Conservation (phyloP, 1,140 invertebrate genomes). For the Papilio aristodemus region DNA sequence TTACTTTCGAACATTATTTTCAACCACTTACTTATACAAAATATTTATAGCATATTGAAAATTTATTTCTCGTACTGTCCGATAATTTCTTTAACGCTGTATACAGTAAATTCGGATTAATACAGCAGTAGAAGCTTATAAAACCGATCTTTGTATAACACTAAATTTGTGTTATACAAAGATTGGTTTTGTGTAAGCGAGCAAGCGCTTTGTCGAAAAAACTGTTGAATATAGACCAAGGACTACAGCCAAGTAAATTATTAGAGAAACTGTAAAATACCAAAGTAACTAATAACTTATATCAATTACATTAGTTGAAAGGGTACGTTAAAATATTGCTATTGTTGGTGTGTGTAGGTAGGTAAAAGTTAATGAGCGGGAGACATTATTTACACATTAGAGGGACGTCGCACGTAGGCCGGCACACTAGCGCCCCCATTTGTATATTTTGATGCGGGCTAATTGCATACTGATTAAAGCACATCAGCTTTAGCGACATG, state of each 20-base stretch:
- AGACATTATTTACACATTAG: constrained; percentile 74
- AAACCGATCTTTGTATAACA: no score
- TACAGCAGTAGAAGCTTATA: no score
- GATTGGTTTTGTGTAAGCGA: no score
- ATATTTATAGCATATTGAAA: not conserved
- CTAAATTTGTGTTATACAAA: no score
- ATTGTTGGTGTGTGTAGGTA: constrained; percentile 51
- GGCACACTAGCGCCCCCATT: constrained; percentile 40
- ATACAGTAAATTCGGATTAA: no score
- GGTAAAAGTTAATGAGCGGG: constrained; percentile 67
- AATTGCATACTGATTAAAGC: constrained; percentile 30
- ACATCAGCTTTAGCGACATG: not conserved
- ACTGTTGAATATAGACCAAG: no score
- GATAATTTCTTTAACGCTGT: no score
- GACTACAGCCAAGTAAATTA: no score
- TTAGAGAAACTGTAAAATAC: not conserved
- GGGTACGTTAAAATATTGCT: constrained; percentile 21
- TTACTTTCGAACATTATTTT: not conserved
- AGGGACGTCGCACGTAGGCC: constrained; percentile 51
- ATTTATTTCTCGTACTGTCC: no score
- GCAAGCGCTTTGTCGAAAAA: no score
- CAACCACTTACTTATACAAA: not conserved
- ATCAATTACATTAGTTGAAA: constrained; percentile 6
- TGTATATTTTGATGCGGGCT: constrained; percentile 25
- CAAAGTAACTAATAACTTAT: no score